Percentiles rank a stretch among this genome's conserved stretches.
phyloP scores from a whole-genome alignment of 2,797 vertebrate genomes.

The Cuniculus paca region DNA sequence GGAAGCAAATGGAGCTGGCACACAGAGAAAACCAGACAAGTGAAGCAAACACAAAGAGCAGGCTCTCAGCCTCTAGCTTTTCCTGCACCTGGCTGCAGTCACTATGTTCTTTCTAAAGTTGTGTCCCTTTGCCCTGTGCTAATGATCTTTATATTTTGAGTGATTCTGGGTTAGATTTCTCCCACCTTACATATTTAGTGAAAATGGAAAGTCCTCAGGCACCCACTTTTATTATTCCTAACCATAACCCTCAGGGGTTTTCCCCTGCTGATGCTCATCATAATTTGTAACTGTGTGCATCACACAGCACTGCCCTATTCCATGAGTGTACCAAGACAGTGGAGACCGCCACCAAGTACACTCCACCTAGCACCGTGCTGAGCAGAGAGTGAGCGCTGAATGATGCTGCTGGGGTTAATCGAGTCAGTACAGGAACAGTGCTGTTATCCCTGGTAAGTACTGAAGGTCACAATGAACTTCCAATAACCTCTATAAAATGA shows the following conservation, averaged over 20 bases:
- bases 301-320: not conserved
- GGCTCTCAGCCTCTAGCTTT: accelerated
- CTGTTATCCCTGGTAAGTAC: not conserved
- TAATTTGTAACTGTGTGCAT: not conserved
- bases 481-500: not conserved
- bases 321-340: not conserved
- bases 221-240: not conserved
- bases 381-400: not conserved
- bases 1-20: not conserved
- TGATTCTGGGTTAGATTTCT: not conserved
- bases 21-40: not conserved
- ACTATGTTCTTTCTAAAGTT: not conserved
- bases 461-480: not conserved
- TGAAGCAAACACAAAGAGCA: not conserved
- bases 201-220: not conserved
- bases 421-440: not conserved
- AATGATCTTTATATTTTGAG: no score
- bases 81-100: not conserved
- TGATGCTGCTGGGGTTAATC: not conserved
- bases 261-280: not conserved
- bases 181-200: not conserved
- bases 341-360: not conserved
- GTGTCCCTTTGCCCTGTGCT: not conserved
- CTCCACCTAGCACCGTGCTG: not conserved
- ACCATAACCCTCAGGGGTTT: not conserved